A percentile compares a stretch with the other conserved stretches of the same genome.
Evolutionary conservation across 2,888 invertebrate species (phyloP).

Genomic region (Harpagoxenus sublaevis): DNA sequence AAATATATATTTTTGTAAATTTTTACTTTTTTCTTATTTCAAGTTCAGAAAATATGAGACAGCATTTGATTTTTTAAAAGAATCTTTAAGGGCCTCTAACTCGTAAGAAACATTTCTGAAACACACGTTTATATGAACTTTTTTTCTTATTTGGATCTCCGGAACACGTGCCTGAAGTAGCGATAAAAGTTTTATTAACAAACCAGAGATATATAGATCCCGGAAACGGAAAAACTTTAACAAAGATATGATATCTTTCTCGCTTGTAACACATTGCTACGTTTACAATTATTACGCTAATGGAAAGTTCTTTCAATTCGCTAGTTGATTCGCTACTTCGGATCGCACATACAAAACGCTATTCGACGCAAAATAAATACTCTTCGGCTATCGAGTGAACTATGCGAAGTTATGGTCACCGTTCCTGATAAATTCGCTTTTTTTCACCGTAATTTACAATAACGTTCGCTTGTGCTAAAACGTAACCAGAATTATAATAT

Average conservation of each 20-base stretch:
- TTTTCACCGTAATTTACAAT: constrained; percentile 30
- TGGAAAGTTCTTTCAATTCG: constrained; percentile 27
- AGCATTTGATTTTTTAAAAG: neutral
- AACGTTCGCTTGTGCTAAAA: constrained; percentile 14
- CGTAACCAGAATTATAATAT: constrained; percentile 45
- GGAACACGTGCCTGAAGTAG: constrained; percentile 6
- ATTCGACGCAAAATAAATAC: constrained; percentile 39
- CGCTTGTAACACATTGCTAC: constrained; percentile 63
- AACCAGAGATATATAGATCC: constrained; percentile 1
- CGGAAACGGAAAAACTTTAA: constrained; percentile 71
- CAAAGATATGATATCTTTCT: constrained; percentile 73
- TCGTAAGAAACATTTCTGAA: neutral
- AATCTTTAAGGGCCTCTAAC: neutral
- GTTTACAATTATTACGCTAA: constrained; percentile 38
- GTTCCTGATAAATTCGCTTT: constrained; percentile 11
- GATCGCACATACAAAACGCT: constrained; percentile 22
- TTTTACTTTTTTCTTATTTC: neutral
- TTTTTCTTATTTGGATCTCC: constrained; percentile 21
- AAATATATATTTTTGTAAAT: neutral
- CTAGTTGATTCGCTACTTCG: constrained; percentile 26
- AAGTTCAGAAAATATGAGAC: neutral
- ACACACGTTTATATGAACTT: neutral
- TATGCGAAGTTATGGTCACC: constrained; percentile 16
- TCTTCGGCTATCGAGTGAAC: constrained; percentile 13
- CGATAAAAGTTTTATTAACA: constrained; percentile 9